A percentile compares a stretch with the other conserved stretches of the same genome.
Evolutionary conservation across 2,888 invertebrate species (phyloP).

Genomic region (Chrysina gloriosa): DNA sequence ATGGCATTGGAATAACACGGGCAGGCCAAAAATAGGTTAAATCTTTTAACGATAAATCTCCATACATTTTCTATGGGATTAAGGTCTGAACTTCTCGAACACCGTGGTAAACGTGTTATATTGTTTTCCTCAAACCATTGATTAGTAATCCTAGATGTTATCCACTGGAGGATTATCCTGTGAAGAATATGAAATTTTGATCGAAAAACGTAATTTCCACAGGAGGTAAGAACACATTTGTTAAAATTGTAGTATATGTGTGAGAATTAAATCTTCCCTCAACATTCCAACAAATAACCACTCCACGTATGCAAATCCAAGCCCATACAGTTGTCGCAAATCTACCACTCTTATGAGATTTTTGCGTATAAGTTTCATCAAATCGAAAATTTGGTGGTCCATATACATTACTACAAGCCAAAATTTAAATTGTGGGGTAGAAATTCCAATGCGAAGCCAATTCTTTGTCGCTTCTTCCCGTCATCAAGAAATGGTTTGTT

Average conservation of each 20-base stretch:
- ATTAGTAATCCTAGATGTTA: not conserved
- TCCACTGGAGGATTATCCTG: not conserved
- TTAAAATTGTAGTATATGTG: not conserved
- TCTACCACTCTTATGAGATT: not conserved
- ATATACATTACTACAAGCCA: not conserved
- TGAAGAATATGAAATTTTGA: not conserved
- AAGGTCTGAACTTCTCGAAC: not conserved
- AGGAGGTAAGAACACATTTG: too few species aligned
- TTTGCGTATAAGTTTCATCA: slow-evolving; percentile 1
- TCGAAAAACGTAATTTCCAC: not conserved
- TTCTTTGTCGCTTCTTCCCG: not conserved
- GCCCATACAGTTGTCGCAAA: not conserved
- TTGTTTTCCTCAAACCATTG: not conserved
- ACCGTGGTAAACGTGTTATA: not conserved
- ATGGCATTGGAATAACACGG: too few species aligned
- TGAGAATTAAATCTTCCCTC: not conserved
- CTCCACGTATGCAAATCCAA: not conserved
- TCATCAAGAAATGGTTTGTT: not conserved
- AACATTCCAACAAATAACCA: not conserved
- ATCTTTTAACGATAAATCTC: not conserved
- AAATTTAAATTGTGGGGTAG: not conserved
- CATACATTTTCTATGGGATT: not conserved
- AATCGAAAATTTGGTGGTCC: not conserved
- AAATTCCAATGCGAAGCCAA: not conserved
- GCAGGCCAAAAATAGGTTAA: too few species aligned